Percentiles rank a stretch among this genome's conserved stretches.
phyloP scores from a whole-genome alignment of 2,113 vertebrate species.

The Sceloporus tristichus region DNA sequence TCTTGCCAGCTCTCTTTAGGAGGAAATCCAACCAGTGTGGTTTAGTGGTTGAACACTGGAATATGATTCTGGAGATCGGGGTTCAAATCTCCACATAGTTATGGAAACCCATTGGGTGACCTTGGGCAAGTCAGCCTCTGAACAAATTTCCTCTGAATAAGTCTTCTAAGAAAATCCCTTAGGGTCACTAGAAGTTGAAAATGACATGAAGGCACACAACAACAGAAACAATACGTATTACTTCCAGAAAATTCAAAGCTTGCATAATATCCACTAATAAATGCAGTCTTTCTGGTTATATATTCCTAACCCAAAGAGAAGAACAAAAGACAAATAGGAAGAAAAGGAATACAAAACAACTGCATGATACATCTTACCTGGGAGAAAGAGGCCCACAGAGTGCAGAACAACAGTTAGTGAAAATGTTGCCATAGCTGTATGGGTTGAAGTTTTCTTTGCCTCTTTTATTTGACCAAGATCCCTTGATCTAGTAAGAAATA shows the following conservation, averaged over 20 bases:
- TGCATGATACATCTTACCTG: slow-evolving; percentile 81
- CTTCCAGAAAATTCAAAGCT: neutral
- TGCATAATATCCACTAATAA: neutral
- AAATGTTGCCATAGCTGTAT: slow-evolving; percentile 96
- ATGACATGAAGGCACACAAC: no score
- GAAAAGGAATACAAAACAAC: neutral
- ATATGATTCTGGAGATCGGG: no score
- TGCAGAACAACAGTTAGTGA: slow-evolving; percentile 95
- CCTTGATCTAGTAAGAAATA: slow-evolving; percentile 91
- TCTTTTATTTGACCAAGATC: slow-evolving; percentile 98
- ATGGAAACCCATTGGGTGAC: no score
- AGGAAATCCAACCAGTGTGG: neutral
- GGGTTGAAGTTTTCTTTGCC: slow-evolving; percentile 98
- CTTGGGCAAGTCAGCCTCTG: no score
- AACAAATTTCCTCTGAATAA: no score
- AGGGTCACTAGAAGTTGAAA: no score
- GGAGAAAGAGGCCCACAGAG: slow-evolving; percentile 96
- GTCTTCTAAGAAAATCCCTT: no score
- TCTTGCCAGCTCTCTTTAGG: neutral
- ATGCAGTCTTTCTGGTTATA: neutral
- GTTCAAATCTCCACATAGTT: no score
- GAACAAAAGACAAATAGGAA: neutral
- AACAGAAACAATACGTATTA: neutral
- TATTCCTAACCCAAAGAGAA: neutral
- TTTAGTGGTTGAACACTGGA: no score